Evolutionary conservation across 2,113 vertebrate genomes (phyloP), one percentile per base, ranked within the genome.

Genomic region (Madoqua kirkii): DNA sequence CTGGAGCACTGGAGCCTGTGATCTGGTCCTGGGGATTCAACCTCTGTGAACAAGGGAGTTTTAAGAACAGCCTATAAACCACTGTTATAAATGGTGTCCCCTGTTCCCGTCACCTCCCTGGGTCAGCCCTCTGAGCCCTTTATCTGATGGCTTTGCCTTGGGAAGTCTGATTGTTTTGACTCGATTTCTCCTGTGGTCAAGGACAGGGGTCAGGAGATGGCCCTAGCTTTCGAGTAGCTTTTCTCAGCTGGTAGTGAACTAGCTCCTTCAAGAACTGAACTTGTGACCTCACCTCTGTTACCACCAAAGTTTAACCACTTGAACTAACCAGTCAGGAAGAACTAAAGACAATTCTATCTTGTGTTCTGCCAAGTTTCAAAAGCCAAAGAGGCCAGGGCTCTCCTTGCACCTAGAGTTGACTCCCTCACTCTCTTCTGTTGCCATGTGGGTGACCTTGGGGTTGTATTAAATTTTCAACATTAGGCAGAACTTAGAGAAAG

Each of bases 41-140:
- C 36, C 33, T 12, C 55, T 3, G 11, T 67, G 33, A 33, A 40
- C 15, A 36, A 45, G 55, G 7, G 2, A 17, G 36, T 54, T 45
- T 62, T 33, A 81, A 54, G 88, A 81, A 17, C 1, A 13, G 14
- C 9, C 82, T 81, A 43, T 5, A 15, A 15, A 31, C 17, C n/a
- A 19, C 54, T 5, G 71, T n/a, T 10, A 0, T 21, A 17, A 10
- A 36, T 1, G 19, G 36, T 6, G 3, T 1, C 16, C 25, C n/a
- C 52, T 23, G 21, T 14, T n/a, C 16, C 16, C 0, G 11, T 16
- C 50, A 7, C 40, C 33, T 16, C 11, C 27, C 2, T 0, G 3
- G 23, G 1, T 4, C 4, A 60, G 3, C 43, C 43, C 64, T 33
- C 57, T 17, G 50, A 45, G 36, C 13, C 3, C 21, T 48, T 45